These are phyloP conservation scores for Himalopsyche japonica DNA, from an alignment of 2,888 invertebrate species.

Conservation along the genomic window DNA sequence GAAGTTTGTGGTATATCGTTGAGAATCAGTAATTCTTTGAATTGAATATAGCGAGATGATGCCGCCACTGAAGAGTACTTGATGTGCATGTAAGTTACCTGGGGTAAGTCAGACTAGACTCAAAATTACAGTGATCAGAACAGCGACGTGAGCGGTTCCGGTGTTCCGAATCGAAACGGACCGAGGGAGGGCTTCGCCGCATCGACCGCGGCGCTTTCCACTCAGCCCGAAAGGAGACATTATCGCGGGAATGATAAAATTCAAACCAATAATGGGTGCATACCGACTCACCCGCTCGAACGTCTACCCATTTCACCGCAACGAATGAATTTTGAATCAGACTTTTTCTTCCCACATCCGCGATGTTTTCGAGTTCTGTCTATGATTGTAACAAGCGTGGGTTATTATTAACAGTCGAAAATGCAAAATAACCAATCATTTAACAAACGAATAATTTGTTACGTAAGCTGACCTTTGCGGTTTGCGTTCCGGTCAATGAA, in stretches of 20 bases:
- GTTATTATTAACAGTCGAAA: no score
- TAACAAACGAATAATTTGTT: neutral
- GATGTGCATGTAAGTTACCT: neutral
- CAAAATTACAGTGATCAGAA: constrained; percentile 34
- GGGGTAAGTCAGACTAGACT: neutral
- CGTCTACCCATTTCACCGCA: no score
- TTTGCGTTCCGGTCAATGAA: neutral
- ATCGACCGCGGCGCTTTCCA: neutral
- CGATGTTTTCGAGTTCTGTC: no score
- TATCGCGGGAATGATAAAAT: neutral
- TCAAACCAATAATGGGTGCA: neutral
- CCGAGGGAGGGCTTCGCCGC: neutral
- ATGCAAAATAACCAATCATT: no score
- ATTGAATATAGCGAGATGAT: neutral
- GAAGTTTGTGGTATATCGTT: no score
- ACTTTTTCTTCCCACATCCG: no score
- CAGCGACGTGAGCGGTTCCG: constrained; percentile 30
- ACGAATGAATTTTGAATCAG: no score
- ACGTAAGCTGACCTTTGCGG: neutral
- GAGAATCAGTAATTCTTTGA: no score
- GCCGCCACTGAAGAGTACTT: neutral
- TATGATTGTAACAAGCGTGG: no score
- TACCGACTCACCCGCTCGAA: no score
- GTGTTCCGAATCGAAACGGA: constrained; percentile 4
- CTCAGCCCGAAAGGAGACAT: neutral